Conservation (phyloP, 1,140 invertebrate species). For the Branchinecta lynchi region DNA sequence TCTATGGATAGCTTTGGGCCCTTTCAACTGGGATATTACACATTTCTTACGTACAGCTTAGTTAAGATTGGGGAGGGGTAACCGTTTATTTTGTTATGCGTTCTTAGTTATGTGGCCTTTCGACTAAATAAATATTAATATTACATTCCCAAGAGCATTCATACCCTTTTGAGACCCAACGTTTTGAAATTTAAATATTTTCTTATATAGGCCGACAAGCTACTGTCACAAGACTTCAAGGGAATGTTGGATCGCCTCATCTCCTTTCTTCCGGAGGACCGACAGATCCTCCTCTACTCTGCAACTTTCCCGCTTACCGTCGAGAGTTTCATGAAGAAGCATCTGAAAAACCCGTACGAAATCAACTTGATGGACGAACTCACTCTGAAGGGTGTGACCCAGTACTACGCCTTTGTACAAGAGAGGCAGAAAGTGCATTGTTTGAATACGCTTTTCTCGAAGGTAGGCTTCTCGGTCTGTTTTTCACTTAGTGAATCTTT, state of each 20-base stretch:
- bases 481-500: neutral
- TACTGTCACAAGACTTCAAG: constrained; percentile 97
- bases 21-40: too few species aligned
- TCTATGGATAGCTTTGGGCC: too few species aligned
- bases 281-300: constrained; percentile 96
- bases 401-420: constrained; percentile 99
- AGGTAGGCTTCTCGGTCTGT: constrained; percentile 42
- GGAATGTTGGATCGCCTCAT: constrained; percentile 97
- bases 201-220: constrained; percentile 65
- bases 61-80: neutral
- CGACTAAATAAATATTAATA: too few species aligned
- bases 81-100: too few species aligned
- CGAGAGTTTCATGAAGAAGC: constrained; percentile 97
- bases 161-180: too few species aligned
- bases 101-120: too few species aligned
- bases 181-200: too few species aligned
- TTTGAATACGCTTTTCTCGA: constrained; percentile 97
- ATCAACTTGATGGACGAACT: constrained; percentile 99
- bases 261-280: constrained; percentile 73
- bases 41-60: neutral
- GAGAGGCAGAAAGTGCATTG: constrained; percentile 99
- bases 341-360: constrained; percentile 90
- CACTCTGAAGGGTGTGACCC: constrained; percentile 96
- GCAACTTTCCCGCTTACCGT: constrained; percentile 98
- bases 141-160: too few species aligned